Conservation (phyloP, 2,888 invertebrate genomes). For the Dynastes tityus region DNA sequence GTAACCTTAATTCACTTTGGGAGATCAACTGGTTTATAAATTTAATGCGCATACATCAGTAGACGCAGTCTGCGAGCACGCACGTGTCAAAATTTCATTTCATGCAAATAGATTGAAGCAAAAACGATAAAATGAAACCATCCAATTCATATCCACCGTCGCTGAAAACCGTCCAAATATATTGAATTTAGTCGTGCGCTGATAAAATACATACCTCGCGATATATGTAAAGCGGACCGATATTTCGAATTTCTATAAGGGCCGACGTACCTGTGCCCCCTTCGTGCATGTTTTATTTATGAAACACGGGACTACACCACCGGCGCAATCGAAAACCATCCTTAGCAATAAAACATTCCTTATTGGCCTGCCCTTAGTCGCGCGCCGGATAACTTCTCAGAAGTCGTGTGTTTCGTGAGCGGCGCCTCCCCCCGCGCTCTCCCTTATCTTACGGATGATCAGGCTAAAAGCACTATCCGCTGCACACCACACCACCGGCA, state of each 20-base stretch:
- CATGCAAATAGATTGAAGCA: slow-evolving; percentile 34
- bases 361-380: slow-evolving; percentile 24
- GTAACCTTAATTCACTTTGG: neutral
- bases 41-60: slow-evolving; percentile 14
- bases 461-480: slow-evolving; percentile 39
- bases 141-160: slow-evolving; percentile 40
- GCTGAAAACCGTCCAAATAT: slow-evolving; percentile 22
- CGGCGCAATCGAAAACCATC: slow-evolving; percentile 40
- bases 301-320: slow-evolving; percentile 31
- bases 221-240: slow-evolving; percentile 36
- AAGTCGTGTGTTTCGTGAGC: slow-evolving; percentile 41
- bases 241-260: slow-evolving; percentile 38
- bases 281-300: slow-evolving; percentile 40
- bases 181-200: slow-evolving; percentile 35
- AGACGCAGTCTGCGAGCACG: neutral
- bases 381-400: slow-evolving; percentile 42
- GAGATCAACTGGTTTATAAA: slow-evolving; percentile 28
- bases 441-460: slow-evolving; percentile 43
- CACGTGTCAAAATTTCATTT: slow-evolving; percentile 42
- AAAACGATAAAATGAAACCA: slow-evolving; percentile 33
- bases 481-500: slow-evolving; percentile 6
- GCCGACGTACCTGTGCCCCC: slow-evolving; percentile 19
- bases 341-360: slow-evolving; percentile 39
- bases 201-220: slow-evolving; percentile 19
- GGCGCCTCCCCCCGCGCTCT: neutral